Evolutionary conservation across 1,140 invertebrate genomes (phyloP).

Genomic region (Anthonomus grandis): DNA sequence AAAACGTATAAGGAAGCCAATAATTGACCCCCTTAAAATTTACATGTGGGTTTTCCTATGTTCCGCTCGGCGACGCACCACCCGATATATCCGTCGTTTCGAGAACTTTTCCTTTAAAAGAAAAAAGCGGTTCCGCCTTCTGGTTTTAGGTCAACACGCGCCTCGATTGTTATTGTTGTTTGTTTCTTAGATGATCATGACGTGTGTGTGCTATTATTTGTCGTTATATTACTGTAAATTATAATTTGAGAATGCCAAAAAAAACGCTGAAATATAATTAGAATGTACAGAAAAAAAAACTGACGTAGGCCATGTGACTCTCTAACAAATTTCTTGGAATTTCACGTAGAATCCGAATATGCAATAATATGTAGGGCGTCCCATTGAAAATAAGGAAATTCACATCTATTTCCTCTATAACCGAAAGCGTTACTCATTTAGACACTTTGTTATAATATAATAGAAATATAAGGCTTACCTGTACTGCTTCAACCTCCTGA

Average conservation of each 20-base stretch:
- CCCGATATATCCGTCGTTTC: conserved; percentile 10
- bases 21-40: not conserved
- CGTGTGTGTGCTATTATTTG: conserved; percentile 7
- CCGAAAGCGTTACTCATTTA: too few relatives aligned
- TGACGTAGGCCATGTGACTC: not conserved
- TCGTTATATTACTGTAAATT: not conserved
- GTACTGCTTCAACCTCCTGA: conserved; percentile 2
- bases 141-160: conserved; percentile 36
- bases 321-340: not conserved
- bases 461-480: conserved; percentile 9
- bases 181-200: conserved; percentile 24
- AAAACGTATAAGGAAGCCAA: conserved; percentile 1
- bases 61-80: not conserved
- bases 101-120: conserved; percentile 29
- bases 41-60: too few relatives aligned
- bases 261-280: too few relatives aligned
- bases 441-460: too few relatives aligned
- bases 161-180: conserved; percentile 30
- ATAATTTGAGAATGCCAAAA: not conserved
- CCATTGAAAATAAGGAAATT: too few relatives aligned
- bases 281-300: too few relatives aligned
- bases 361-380: too few relatives aligned
- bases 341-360: not conserved
- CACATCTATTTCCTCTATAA: too few relatives aligned
- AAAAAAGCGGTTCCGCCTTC: conserved; percentile 31